phyloP scores from a whole-genome alignment of 2,888 invertebrate genomes.

The Plebejus argus region DNA sequence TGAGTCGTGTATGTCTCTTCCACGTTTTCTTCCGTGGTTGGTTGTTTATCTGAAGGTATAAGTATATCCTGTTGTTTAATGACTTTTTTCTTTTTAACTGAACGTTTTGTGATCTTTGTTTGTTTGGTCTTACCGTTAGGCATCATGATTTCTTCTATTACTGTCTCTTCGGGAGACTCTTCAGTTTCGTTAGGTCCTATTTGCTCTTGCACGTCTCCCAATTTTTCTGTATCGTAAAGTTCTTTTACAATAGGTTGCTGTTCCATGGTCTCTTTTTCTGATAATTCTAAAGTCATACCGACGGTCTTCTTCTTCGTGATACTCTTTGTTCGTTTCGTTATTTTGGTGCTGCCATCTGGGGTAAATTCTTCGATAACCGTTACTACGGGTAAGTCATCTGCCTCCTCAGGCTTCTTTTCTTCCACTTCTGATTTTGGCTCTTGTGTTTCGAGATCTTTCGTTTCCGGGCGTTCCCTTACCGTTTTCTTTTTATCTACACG shows the following conservation, averaged over 20 bases:
- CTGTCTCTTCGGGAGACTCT: conserved; percentile 8
- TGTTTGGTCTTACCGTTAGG: conserved; percentile 53
- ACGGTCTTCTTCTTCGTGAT: too few species aligned
- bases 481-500: conserved; percentile 52
- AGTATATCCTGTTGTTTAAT: conserved; percentile 41
- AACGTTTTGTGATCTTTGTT: conserved; percentile 44
- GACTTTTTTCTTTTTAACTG: conserved; percentile 43
- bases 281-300: too few species aligned
- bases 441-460: conserved; percentile 45
- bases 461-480: conserved; percentile 44
- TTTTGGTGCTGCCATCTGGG: background rate
- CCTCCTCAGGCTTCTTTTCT: conserved; percentile 47
- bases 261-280: too few species aligned
- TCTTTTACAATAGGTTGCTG: background rate
- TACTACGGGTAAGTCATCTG: conserved; percentile 48
- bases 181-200: conserved; percentile 35
- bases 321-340: too few species aligned
- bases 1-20: conserved; percentile 49
- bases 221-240: conserved; percentile 48
- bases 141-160: conserved; percentile 41
- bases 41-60: background rate
- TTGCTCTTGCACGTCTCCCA: conserved; percentile 46
- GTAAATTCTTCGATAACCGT: conserved; percentile 36
- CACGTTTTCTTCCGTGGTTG: background rate
- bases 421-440: conserved; percentile 50